A percentile compares a stretch with the other conserved stretches of the same genome.
Evolutionary conservation across 2,888 invertebrate species (phyloP).

Genomic region (Ptychoptera albimana): DNA sequence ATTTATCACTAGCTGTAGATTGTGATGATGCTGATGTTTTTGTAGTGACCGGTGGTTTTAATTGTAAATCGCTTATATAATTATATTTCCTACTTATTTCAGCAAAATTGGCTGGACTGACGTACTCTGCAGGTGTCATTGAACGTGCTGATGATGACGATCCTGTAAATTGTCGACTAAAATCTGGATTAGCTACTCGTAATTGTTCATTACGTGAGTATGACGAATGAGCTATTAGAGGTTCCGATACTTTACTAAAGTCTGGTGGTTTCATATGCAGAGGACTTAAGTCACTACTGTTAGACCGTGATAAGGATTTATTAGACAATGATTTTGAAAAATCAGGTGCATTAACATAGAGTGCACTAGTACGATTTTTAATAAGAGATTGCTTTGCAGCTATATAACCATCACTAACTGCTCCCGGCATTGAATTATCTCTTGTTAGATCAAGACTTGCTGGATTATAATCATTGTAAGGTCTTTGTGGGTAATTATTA

Average conservation of each 20-base stretch:
- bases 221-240: not conserved
- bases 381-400: too few species aligned
- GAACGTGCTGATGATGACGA: slow-evolving; percentile 1
- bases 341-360: slow-evolving; percentile 11
- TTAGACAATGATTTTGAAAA: slow-evolving; percentile 8
- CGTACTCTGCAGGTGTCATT: not conserved
- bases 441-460: not conserved
- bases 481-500: not conserved
- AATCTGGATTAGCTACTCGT: slow-evolving; percentile 7
- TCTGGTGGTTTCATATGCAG: slow-evolving; percentile 13
- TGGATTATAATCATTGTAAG: not conserved
- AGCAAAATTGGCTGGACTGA: slow-evolving; percentile 13
- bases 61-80: slow-evolving; percentile 13
- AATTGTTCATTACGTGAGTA: not conserved
- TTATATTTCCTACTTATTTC: slow-evolving; percentile 13
- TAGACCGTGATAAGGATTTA: slow-evolving; percentile 1
- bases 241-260: slow-evolving; percentile 9
- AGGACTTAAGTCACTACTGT: slow-evolving; percentile 8
- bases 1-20: slow-evolving; percentile 4
- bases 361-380: slow-evolving; percentile 1
- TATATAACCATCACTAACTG: too few species aligned
- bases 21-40: not conserved
- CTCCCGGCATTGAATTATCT: not conserved
- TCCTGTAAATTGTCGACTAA: slow-evolving; percentile 1
- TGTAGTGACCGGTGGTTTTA: slow-evolving; percentile 11